phyloP scores from a whole-genome alignment of 2,797 vertebrate species.

The Falco columbarius region DNA sequence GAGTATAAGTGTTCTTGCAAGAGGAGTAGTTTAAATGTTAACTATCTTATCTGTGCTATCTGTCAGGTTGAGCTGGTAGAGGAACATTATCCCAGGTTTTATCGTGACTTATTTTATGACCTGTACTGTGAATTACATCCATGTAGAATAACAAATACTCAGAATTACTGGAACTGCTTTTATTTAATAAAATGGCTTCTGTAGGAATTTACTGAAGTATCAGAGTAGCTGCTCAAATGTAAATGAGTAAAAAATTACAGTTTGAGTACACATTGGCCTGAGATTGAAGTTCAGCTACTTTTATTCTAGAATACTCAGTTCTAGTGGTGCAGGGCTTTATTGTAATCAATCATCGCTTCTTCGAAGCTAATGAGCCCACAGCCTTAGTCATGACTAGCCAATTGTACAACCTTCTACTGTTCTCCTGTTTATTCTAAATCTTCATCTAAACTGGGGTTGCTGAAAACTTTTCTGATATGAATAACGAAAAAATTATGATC shows the following conservation, averaged over 20 bases:
- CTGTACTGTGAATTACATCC: background rate
- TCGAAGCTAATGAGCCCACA: background rate
- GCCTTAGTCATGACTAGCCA: background rate
- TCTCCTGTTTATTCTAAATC: background rate
- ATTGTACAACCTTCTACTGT: background rate
- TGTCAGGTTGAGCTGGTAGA: background rate
- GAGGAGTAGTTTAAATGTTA: background rate
- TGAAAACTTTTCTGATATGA: background rate
- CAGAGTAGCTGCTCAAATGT: background rate
- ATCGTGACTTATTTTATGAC: background rate
- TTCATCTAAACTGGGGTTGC: background rate
- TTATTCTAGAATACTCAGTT: background rate
- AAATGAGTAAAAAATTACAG: background rate
- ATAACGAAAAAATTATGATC: background rate
- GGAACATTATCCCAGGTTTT: background rate
- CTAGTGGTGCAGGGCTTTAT: background rate
- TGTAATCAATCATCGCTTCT: background rate
- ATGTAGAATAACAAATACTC: background rate
- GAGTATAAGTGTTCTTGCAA: background rate
- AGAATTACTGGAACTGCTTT: background rate
- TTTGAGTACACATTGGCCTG: background rate
- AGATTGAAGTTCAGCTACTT: background rate
- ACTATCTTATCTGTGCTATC: background rate
- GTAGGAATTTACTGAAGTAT: background rate
- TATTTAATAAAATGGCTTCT: background rate